Evolutionary conservation across 2,888 invertebrate species (phyloP).

Genomic region (Tinea pellionella): DNA sequence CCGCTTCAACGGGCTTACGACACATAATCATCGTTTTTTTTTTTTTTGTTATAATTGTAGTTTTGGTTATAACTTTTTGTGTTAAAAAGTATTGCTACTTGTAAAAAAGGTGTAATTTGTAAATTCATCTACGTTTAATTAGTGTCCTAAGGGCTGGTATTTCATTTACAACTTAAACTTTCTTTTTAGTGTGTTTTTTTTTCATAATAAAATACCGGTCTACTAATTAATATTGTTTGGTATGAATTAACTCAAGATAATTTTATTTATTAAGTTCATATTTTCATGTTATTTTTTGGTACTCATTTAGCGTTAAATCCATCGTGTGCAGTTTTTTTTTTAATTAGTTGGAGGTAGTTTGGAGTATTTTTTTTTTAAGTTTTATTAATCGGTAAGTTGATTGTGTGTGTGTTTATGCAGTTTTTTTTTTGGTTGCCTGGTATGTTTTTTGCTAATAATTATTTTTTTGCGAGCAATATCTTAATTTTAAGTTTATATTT

Average conservation of each 20-base stretch:
- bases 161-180: too few species aligned
- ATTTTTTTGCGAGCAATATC: background rate
- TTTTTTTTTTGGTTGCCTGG: constrained; percentile 1
- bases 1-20: background rate
- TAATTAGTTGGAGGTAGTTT: background rate
- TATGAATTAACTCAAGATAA: too few species aligned
- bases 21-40: constrained; percentile 3
- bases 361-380: background rate
- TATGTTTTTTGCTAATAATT: background rate
- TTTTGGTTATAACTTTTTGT: background rate
- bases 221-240: too few species aligned
- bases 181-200: too few species aligned
- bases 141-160: too few species aligned
- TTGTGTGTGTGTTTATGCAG: background rate
- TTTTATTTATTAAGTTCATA: too few species aligned
- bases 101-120: too few species aligned
- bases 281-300: background rate
- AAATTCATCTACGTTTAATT: background rate
- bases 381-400: background rate
- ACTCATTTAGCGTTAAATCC: background rate
- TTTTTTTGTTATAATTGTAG: background rate
- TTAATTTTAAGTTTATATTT: background rate
- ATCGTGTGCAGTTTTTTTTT: background rate
- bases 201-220: too few species aligned
- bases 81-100: too few species aligned